phyloP scores from a whole-genome alignment of 2,797 vertebrate species.

The Clarias laeviceps region DNA sequence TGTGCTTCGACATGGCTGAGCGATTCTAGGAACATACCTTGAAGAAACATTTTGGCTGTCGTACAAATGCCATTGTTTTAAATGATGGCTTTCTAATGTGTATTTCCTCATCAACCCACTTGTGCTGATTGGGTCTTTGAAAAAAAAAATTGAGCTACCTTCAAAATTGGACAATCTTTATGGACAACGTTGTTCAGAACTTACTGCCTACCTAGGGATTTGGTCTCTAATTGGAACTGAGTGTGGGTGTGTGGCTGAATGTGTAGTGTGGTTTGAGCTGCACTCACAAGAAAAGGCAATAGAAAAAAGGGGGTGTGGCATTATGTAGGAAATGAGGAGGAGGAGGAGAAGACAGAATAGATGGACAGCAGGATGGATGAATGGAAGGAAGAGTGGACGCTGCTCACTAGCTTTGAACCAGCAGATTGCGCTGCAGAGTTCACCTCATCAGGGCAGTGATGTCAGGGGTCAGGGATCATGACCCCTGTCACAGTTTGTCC shows the following conservation, averaged over 20 bases:
- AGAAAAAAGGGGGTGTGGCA: neutral
- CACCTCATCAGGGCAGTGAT: constrained; percentile 40
- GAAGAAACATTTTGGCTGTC: neutral
- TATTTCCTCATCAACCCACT: neutral
- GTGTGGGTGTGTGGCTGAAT: neutral
- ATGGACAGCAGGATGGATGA: neutral
- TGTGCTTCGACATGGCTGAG: neutral
- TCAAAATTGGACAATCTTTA: neutral
- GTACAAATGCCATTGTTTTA: neutral
- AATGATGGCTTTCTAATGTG: neutral
- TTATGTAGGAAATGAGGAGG: neutral
- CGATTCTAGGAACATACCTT: neutral
- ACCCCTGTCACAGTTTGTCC: constrained; percentile 48
- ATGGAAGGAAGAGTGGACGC: constrained; percentile 4
- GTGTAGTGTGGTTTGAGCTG: neutral
- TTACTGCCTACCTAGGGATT: neutral
- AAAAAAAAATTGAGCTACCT: neutral
- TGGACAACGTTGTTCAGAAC: neutral
- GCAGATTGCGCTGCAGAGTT: constrained; percentile 34
- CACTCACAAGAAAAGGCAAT: neutral
- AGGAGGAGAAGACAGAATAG: neutral
- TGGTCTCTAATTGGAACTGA: neutral
- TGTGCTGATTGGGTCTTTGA: neutral
- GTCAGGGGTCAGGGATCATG: constrained; percentile 52
- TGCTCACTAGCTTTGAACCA: constrained; percentile 30